Base-by-base conservation (phyloP, 2,113 vertebrate species). In the Tragelaphus imberbis region DNA sequence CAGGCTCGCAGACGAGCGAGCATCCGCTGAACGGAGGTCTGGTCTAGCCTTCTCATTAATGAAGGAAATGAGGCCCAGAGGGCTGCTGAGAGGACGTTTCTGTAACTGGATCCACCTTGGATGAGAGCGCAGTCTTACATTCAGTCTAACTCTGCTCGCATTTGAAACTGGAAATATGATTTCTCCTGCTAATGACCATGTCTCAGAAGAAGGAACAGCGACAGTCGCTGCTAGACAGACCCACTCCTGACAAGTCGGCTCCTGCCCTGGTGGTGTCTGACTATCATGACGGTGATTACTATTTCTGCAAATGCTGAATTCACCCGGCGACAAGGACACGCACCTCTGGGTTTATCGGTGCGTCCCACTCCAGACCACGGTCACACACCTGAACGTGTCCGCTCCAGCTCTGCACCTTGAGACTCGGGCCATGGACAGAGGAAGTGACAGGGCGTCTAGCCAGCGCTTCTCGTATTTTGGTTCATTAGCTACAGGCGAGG, bases 381-480 rank as follows among this genome's bases (percentile, higher is more conserved):
- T 98, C 99, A 99, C 99, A 97, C 99, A 99, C 99, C 99, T 99
- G 99, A 99, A 99, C 98, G 99, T 99, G 98, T 99, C 99, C 82
- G 98, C 98, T 99, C 99, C 99, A 77, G 99, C 98, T 99, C 99
- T 99, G 98, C 99, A 99, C 98, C 99, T 99, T 13, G 99, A 99
- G 98, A 99, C 99, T 97, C 99, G 99, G 98, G 99, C 99, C 99
- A 99, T 99, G 90, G 98, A 98, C 98, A 99, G 97, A 98, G 99
- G 99, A 97, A 99, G 98, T 19, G 99, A 99, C 97, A 99, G 98
- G 33, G 99, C 97, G 90, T 99, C 99, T 94, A 99, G 98, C 99
- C 99, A 99, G 97, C 98, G 99, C 98, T 99, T 99, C 99, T 99
- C 99, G 0, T 99, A 99, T 98, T 99, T 99, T 99, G 99, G 99